Conservation (phyloP, 2,797 vertebrate species). For the Eleutherodactylus coqui region DNA sequence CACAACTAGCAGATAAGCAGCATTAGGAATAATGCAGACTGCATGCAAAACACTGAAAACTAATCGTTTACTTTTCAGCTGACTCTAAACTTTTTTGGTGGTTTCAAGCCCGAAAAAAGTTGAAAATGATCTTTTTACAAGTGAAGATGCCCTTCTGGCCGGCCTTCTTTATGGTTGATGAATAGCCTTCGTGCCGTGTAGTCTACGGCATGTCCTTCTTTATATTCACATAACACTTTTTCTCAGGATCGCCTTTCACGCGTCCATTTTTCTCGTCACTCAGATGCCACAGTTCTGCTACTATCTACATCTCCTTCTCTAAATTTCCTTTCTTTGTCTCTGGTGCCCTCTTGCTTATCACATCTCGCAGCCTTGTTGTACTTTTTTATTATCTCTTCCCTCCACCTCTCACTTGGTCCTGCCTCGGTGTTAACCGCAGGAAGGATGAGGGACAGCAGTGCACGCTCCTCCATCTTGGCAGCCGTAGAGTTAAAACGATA, state of each 20-base stretch:
- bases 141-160: background rate
- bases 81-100: background rate
- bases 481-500: conserved; percentile 30
- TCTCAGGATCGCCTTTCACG: conserved; percentile 10
- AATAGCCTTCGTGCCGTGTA: background rate
- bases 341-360: conserved; percentile 12
- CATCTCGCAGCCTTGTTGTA: background rate
- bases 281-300: background rate
- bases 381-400: background rate
- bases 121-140: background rate
- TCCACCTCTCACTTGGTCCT: background rate
- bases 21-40: too few relatives aligned
- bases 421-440: background rate
- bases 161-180: background rate
- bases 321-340: conserved; percentile 29
- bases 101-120: background rate
- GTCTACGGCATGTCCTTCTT: background rate
- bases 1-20: too few relatives aligned
- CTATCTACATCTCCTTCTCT: background rate
- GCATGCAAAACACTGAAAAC: too few relatives aligned
- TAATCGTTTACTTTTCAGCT: background rate
- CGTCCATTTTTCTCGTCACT: background rate
- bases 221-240: background rate
- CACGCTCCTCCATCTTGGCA: background rate
- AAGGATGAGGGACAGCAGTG: background rate